Evolutionary conservation across 2,888 invertebrate genomes (phyloP).

Genomic region (Erannis defoliaria): DNA sequence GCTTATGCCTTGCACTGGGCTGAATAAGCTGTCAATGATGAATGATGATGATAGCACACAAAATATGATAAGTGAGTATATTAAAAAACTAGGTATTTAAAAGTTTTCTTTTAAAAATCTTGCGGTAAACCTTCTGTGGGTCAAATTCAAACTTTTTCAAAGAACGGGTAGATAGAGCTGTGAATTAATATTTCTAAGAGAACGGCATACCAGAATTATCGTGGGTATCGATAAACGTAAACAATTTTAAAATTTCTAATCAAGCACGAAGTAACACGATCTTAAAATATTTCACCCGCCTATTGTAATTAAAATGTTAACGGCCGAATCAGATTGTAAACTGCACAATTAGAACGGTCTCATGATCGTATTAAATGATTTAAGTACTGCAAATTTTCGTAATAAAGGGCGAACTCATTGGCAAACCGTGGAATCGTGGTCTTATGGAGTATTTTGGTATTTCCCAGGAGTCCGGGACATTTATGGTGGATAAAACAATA

Average conservation of each 20-base stretch:
- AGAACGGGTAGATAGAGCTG: too few species aligned
- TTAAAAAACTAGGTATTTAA: too few species aligned
- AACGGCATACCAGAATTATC: background rate
- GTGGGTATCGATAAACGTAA: background rate
- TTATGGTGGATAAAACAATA: constrained; percentile 85
- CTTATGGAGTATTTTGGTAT: constrained; percentile 50
- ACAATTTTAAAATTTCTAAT: constrained; percentile 1
- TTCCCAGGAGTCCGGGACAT: constrained; percentile 82
- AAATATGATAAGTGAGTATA: too few species aligned
- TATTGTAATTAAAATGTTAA: constrained; percentile 41
- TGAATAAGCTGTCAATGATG: too few species aligned
- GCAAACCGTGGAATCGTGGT: constrained; percentile 62
- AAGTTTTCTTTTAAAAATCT: too few species aligned
- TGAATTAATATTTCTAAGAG: too few species aligned
- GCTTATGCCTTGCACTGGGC: too few species aligned
- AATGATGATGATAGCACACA: too few species aligned
- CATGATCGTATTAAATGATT: constrained; percentile 61
- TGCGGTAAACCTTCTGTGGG: too few species aligned
- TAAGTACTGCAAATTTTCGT: constrained; percentile 73
- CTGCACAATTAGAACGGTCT: constrained; percentile 58
- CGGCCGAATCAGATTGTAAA: constrained; percentile 55
- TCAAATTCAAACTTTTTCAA: too few species aligned
- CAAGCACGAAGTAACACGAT: constrained; percentile 22
- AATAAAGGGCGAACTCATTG: constrained; percentile 72
- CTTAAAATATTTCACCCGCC: constrained; percentile 26